Evolutionary conservation across 2,888 invertebrate species (phyloP), one percentile per base, ranked within the genome.

Genomic region (Euzetes globulus): DNA sequence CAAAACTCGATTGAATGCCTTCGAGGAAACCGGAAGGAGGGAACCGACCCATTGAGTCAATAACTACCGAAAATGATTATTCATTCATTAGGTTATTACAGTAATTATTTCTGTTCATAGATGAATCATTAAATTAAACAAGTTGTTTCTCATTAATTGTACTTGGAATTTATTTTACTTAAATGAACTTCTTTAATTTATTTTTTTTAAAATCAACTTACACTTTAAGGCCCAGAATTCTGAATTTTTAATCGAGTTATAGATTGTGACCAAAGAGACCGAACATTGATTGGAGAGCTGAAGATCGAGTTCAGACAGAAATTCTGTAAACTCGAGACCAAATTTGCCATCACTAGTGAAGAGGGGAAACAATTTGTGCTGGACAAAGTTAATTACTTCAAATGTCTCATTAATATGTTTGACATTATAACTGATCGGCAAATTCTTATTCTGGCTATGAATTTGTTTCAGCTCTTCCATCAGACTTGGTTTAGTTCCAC

Each of bases 1-100:
- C 74, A 55, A 74, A 74, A 74, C 74, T 74, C 17, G 74, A 74
- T 33, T 50, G 50, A n/a, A 47, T 58, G 13, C 74, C 74, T 33
- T 58, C 45, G n/a, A 70, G 5, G 27, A 70, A 50, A 27, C 74
- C 74, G 17, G 52, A 17, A 19, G 68, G 70, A n/a, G 74, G 74
- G 52, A 74, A 74, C 11, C 74, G 70, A 50, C 74, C 74, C n/a
- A 33, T 52, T 22, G 70, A 68, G 41, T 74, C 74, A 13, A 70
- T 9, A 74, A 55, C 74, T 74, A 13, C 1, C 1, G 1, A 41
- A 1, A 50, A n/a, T n/a, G n/a, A n/a, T n/a, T n/a, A n/a, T n/a
- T n/a, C n/a, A n/a, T n/a, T n/a, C n/a, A n/a, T n/a, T n/a, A n/a
- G n/a, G n/a, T n/a, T n/a, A n/a, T n/a, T n/a, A n/a, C n/a, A n/a